Base-by-base conservation (phyloP, 1,140 invertebrate genomes). In the Anadara kagoshimensis region DNA sequence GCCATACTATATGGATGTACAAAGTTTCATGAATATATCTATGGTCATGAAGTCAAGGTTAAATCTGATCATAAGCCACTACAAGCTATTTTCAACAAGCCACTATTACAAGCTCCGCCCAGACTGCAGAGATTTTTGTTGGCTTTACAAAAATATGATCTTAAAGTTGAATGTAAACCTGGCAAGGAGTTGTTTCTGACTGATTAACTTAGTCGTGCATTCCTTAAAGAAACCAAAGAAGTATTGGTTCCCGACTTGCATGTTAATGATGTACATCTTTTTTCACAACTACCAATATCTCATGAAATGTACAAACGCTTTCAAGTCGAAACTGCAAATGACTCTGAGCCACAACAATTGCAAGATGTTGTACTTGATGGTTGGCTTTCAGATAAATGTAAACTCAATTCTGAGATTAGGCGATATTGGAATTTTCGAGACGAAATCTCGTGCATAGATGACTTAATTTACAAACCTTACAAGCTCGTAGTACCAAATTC, bases 1-100 rank as follows among this genome's bases (percentile, higher is more conserved):
- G 89, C 89, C 12, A 88, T 92, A 18, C 69, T 91, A 5, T 92
- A 88, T 82, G 89, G 86, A 11, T 83, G 91, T 11, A 81, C 87
- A 63, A 89, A 89, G 78, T 92, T 92, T 82, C 86, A 91, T 36
- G 74, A 91, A 49, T 92, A 90, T 78, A 61, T 91, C 8, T 90
- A 81, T 82, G 91, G 87, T 61, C 80, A 71, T 57, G 7, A 76
- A 11, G 68, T 86, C 11, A 70, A 57, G 26, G 68, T 83, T 5
- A 36, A 75, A 58, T 85, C 80, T 12, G 88, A 89, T 57, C 84
- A 89, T 43, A 83, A 88, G 68, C 86, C 84, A 4, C n/a, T 89
- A 47, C 61, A 73, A 45, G 36, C 67, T 0, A 81, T 82, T 1
- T 49, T 70, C 20, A 75, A 59, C 29, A 85, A 85, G 59, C 36